These are phyloP conservation scores for Mola mola DNA, from an alignment of 2,113 vertebrate genomes.

Conservation along the genomic window DNA sequence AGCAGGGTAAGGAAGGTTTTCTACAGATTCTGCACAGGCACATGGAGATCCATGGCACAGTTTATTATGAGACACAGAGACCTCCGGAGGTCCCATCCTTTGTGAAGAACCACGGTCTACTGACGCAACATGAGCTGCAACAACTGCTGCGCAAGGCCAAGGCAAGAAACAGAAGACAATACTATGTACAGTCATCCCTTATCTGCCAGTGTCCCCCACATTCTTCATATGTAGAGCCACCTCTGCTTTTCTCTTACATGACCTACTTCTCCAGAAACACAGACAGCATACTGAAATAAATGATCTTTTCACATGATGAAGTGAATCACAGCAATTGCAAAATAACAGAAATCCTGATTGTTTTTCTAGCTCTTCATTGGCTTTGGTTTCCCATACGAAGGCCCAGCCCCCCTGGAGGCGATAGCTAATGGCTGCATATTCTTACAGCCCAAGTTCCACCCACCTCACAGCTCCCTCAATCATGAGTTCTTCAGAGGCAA, in stretches of 20 bases:
- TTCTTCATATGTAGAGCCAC: background rate
- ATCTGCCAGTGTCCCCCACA: background rate
- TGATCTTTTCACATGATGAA: background rate
- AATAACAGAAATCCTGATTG: background rate
- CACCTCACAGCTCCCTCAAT: slow-evolving; percentile 95
- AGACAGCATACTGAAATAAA: background rate
- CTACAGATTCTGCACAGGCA: slow-evolving; percentile 92
- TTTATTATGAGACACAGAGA: slow-evolving; percentile 95
- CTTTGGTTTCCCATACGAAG: slow-evolving; percentile 98
- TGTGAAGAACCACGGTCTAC: slow-evolving; percentile 95
- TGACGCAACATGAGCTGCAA: slow-evolving; percentile 95
- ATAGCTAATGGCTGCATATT: slow-evolving; percentile 97
- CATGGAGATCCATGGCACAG: slow-evolving; percentile 97
- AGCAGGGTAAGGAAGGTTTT: slow-evolving; percentile 93
- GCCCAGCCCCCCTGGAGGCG: slow-evolving; percentile 95
- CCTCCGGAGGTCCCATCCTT: slow-evolving; percentile 94
- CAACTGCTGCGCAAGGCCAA: slow-evolving; percentile 95
- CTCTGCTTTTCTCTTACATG: too few relatives aligned
- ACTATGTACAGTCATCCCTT: background rate
- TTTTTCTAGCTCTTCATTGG: slow-evolving; percentile 93
- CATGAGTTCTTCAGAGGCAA: slow-evolving; percentile 98
- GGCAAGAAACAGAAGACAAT: slow-evolving; percentile 60
- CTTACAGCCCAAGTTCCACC: slow-evolving; percentile 92
- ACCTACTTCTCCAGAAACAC: background rate
- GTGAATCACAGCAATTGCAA: background rate